Evolutionary conservation across 2,888 invertebrate species (phyloP).

Genomic region (Gandaritis pyraliata): DNA sequence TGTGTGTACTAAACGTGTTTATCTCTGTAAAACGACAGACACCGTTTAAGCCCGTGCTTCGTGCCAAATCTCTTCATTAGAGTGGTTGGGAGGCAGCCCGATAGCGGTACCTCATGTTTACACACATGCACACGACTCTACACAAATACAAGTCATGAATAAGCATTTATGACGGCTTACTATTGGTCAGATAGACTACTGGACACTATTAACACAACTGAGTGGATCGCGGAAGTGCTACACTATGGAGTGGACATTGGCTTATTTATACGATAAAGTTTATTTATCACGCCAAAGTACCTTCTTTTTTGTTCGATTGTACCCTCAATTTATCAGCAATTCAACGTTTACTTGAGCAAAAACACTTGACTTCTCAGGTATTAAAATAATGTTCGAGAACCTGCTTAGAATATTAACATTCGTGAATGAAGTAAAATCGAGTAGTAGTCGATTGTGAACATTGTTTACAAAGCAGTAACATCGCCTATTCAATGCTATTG

Average conservation of each 20-base stretch:
- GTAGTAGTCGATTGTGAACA: conserved; percentile 35
- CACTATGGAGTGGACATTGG: conserved; percentile 25
- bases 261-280: conserved; percentile 18
- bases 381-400: conserved; percentile 29
- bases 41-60: conserved; percentile 75
- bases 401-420: conserved; percentile 37
- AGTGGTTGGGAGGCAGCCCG: conserved; percentile 63
- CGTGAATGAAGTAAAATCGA: conserved; percentile 28
- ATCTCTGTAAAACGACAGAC: conserved; percentile 57
- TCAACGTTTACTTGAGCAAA: conserved; percentile 29
- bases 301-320: conserved; percentile 17
- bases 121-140: conserved; percentile 59
- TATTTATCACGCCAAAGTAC: conserved; percentile 28
- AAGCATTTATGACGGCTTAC: conserved; percentile 42
- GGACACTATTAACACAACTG: conserved; percentile 28
- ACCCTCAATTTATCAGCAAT: conserved; percentile 26
- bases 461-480: conserved; percentile 36
- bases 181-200: conserved; percentile 25
- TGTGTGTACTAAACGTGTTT: conserved; percentile 53
- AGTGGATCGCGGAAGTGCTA: conserved; percentile 25
- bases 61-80: conserved; percentile 83
- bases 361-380: conserved; percentile 30
- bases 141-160: conserved; percentile 58
- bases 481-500: conserved; percentile 51
- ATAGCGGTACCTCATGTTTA: conserved; percentile 69